Percentiles rank a stretch among this genome's conserved stretches.
Evolutionary conservation across 2,113 vertebrate species (phyloP).

Genomic region (Pollimyrus isidori): DNA sequence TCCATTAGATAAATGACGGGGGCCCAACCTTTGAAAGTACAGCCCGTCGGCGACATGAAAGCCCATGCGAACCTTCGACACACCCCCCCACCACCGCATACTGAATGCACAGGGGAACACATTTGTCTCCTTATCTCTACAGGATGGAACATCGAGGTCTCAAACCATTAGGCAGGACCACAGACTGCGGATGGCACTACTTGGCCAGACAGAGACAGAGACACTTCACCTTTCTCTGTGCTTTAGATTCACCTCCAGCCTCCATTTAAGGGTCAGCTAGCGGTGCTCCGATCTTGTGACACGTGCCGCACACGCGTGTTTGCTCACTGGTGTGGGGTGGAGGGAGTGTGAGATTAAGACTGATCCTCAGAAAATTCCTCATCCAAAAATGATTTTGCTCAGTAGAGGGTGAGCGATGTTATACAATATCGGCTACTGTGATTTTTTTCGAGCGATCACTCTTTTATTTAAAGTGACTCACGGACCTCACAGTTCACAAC

Average conservation of each 20-base stretch:
- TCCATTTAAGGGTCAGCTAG: background rate
- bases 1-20: slow-evolving; percentile 43
- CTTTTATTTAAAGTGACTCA: slow-evolving; percentile 14
- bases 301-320: background rate
- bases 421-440: background rate
- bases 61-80: slow-evolving; percentile 1
- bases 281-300: background rate
- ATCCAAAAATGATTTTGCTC: background rate
- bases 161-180: background rate
- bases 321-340: background rate
- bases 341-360: background rate
- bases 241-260: background rate
- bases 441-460: background rate
- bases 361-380: background rate
- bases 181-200: background rate
- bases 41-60: slow-evolving; percentile 46
- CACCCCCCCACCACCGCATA: background rate
- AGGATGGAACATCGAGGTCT: slow-evolving; percentile 41
- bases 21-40: slow-evolving; percentile 61
- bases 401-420: background rate
- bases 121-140: slow-evolving; percentile 40
- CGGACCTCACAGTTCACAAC: background rate
- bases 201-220: background rate
- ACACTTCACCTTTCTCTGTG: background rate
- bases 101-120: slow-evolving; percentile 29